Base-by-base conservation (phyloP, 2,797 vertebrate genomes). In the Avahi laniger region DNA sequence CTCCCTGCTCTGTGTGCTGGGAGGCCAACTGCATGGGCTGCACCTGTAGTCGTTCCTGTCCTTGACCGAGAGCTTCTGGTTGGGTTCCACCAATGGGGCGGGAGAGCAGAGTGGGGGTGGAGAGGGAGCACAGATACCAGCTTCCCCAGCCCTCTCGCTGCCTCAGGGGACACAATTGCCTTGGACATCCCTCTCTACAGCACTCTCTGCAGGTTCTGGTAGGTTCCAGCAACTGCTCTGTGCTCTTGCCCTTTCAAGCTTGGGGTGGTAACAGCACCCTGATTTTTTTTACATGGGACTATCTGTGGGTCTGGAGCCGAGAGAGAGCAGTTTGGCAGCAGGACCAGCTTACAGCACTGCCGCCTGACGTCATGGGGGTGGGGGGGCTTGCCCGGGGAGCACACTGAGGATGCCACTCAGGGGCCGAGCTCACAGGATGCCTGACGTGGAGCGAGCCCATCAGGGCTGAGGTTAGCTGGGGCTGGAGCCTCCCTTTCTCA, bases 101-200 rank as follows among this genome's bases (percentile, higher is more conserved):
- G 69, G 75, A 43, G 38, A 76, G 57, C 78, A 61, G 18, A 70
- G 5, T 9, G 2, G 17, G 4, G 28, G 13, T 79, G 18, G 28
- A 24, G 65, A 33, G 3, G 5, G 41, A 22, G n/a, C 1, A 11
- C 2, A 30, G 76, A 6, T 26, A 2, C 13, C 33, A 1, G 18
- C 7, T 20, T 12, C 26, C n/a, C n/a, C 43, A 6, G 9, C 8
- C 11, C 18, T 33, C 33, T 61, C 15, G 43, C 26, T 18, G 3
- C 57, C 5, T 30, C 33, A 3, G 63, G 41, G 0, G 0, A 0
- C 54, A 65, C 2, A 26, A 35, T 33, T 61, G 38, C 48, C 65
- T 4, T 18, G 8, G 22, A 26, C 1, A 0, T 61, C 11, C 4
- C 54, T 83, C 28, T 73, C 50, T 10, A 5, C 3, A 20, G 12